Conservation (phyloP, 2,113 vertebrate species). For the Amphiprion ocellaris region DNA sequence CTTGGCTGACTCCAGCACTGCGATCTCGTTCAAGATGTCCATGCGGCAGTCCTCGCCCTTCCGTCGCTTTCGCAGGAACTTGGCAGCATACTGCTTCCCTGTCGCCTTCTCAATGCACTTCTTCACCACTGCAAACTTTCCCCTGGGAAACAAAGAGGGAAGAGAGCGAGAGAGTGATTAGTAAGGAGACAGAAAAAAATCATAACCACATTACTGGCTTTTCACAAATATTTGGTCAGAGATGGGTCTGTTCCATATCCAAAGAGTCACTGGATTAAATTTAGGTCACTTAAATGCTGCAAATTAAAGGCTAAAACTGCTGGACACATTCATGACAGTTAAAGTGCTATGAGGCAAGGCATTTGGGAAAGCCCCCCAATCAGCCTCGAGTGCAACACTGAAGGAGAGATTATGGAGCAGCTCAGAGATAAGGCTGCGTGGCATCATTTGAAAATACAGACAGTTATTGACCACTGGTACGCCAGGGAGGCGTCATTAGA, state of each 20-base stretch:
- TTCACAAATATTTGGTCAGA: conserved; percentile 47
- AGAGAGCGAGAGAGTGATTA: conserved; percentile 36
- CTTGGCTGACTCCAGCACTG: conserved; percentile 92
- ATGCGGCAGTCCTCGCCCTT: conserved; percentile 94
- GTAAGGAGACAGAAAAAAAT: conserved; percentile 52
- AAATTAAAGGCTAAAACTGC: conserved; percentile 46
- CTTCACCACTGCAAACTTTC: conserved; percentile 97
- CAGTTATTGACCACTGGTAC: conserved; percentile 18
- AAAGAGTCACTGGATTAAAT: conserved; percentile 36
- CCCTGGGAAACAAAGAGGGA: conserved; percentile 79
- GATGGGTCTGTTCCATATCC: conserved; percentile 13
- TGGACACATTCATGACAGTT: conserved; percentile 35
- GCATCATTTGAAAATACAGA: conserved; percentile 56
- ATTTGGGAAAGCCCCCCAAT: conserved; percentile 10
- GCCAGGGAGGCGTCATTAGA: conserved; percentile 6
- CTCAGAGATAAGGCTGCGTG: conserved; percentile 44
- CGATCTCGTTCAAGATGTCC: conserved; percentile 96
- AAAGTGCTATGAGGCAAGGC: conserved; percentile 40
- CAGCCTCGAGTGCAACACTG: conserved; percentile 22
- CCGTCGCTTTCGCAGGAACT: conserved; percentile 95
- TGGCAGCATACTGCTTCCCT: conserved; percentile 93
- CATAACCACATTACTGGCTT: conserved; percentile 45
- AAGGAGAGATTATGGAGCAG: conserved; percentile 30
- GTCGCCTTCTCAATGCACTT: conserved; percentile 94
- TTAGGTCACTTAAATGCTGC: conserved; percentile 13